Base-by-base conservation (phyloP, 2,797 vertebrate species). In the Acridotheres tristis region DNA sequence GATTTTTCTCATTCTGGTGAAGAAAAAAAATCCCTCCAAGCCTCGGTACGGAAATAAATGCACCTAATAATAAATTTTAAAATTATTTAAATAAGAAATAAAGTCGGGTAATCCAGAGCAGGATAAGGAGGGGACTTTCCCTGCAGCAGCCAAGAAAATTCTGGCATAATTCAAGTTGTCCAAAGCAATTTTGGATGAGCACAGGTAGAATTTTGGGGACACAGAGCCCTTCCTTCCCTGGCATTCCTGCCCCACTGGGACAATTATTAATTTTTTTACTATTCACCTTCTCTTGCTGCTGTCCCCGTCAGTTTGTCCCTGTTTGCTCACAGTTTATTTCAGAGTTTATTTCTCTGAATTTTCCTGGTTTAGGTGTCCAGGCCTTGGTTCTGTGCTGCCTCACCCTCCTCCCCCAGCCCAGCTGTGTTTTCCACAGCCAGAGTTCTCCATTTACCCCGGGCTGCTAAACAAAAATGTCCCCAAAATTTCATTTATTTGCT, bases 281-380 rank as follows among this genome's bases (percentile, higher is more conserved):
- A 5, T 10, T 40, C 43, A 27, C 34, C 14, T 59, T 21, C 10
- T 16, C 45, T 23, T 19, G 67, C 34, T 76, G 59, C 61, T 73
- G 18, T 16, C 7, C 2, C 27, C 1, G 0, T 16, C 22, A 4
- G 3, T 21, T n/a, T 26, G 34, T 9, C 61, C 32, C 26, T 20
- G 12, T 5, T 3, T 42, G 22, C 12, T 38, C 26, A 3, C n/a
- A 10, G 15, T 36, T 36, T 36, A 36, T 36, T 36, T 36, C 18
- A 21, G 40, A 30, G 20, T 67, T 65, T 3, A n/a, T 63, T 25
- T 59, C n/a, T 36, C 61, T 32, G 18, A 30, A 55, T 26, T 23
- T 73, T 18, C 1, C 1, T 43, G 22, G 11, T 58, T 36, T 34
- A 16, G 4, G 1, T 13, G 9, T 6, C 14, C n/a, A 7, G 10